Evolutionary conservation across 1,140 invertebrate species (phyloP), one percentile per base, ranked within the genome.

Genomic region (Atta cephalotes): DNA sequence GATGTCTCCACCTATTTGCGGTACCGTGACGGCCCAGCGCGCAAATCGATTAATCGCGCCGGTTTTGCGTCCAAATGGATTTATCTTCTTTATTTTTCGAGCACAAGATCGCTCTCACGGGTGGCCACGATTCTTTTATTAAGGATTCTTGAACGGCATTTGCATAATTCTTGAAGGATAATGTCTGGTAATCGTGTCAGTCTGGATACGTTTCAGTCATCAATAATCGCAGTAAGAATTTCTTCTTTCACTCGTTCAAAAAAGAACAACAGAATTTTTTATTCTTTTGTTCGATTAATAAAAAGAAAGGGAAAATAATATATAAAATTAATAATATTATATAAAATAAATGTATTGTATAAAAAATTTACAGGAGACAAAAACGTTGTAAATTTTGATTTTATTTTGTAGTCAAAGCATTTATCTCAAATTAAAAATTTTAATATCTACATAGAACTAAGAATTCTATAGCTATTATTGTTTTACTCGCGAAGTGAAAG

Each of bases 1-100:
- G 92, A 93, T 92, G 92, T 93, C 87, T 91, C 90, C 90, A 89
- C 88, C 86, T 92, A 91, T 84, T 70, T 16, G 35, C 72, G 66
- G 45, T 35, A 28, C 70, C 63, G 25, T 65, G 60, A 72, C 65
- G 53, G 31, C 63, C 28, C 62, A 49, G 58, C 74, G 82, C 25
- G 51, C 28, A 85, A 85, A 60, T 85, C 74, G 74, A 85, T 78
- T 85, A 56, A 66, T 66, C 70, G 35, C 56, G 70, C 80, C 70
- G 70, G 21, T 81, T 35, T 56, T 21, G 63, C 39, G 56, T 18
- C 56, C 45, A 62, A 74, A 31, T 56, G 68, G 68, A 82, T 45
- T 84, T 51, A 51, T 84, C 39, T 31, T 84, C 70, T 14, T 49
- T 56, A 28, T 7, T 74, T 45, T 74, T 84, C 39, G 56, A 25